phyloP scores from a whole-genome alignment of 2,113 vertebrate species.

The Cygnus atratus region DNA sequence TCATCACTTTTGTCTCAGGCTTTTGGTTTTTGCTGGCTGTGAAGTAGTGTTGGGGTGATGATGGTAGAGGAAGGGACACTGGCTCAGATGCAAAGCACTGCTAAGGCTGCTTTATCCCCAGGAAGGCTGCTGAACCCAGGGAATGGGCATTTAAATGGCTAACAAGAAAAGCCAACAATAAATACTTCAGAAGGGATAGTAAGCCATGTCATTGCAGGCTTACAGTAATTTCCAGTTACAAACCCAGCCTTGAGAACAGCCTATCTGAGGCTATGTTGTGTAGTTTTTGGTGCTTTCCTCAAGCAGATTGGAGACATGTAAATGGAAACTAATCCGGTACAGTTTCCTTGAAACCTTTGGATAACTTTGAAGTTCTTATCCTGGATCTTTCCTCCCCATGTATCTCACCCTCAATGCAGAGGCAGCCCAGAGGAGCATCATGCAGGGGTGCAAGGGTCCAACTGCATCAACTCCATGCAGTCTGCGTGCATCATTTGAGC shows the following conservation, averaged over 20 bases:
- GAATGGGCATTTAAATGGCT: neutral
- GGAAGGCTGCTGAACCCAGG: neutral
- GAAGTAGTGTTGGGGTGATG: neutral
- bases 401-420: neutral
- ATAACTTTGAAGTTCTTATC: neutral
- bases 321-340: neutral
- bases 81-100: neutral
- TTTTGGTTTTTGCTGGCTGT: neutral
- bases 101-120: neutral
- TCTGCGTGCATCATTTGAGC: neutral
- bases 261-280: neutral
- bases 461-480: neutral
- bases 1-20: neutral
- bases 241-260: neutral
- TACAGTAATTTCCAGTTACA: neutral
- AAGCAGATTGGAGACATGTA: neutral
- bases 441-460: neutral
- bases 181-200: neutral
- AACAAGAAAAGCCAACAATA: neutral
- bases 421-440: fast-evolving
- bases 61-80: neutral
- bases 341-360: neutral
- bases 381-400: neutral
- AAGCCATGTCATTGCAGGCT: neutral
- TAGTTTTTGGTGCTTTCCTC: neutral